These are phyloP conservation scores for Falco berigora DNA, from an alignment of 2,797 vertebrate species.

Conservation along the genomic window DNA sequence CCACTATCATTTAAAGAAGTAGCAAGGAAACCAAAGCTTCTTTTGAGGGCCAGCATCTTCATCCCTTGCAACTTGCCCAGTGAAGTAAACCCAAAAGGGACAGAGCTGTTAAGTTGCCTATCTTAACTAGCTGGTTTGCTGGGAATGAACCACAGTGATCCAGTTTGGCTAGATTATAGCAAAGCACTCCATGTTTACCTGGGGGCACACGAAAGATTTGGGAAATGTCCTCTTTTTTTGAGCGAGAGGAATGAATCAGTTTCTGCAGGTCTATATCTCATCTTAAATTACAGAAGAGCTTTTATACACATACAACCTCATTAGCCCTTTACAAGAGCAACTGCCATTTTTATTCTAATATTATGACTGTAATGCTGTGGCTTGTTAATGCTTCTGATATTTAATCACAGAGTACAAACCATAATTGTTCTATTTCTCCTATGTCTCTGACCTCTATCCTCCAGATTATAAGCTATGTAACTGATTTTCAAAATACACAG, in stretches of 20 bases:
- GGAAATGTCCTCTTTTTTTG: not conserved
- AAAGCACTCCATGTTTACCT: not conserved
- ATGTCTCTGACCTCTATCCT: not conserved
- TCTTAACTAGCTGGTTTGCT: not conserved
- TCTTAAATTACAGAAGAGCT: constrained; percentile 8
- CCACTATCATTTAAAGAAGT: not conserved
- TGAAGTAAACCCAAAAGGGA: not conserved
- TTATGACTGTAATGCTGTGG: constrained; percentile 11
- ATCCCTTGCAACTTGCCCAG: not conserved
- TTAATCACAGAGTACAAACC: constrained; percentile 47
- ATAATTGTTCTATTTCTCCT: constrained; percentile 15
- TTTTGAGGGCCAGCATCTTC: not conserved
- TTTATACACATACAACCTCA: constrained; percentile 4
- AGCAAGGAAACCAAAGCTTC: not conserved
- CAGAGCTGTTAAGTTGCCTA: not conserved
- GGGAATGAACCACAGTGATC: not conserved
- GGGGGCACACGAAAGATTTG: not conserved
- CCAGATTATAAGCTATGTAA: not conserved
- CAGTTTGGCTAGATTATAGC: not conserved
- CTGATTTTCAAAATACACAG: not conserved
- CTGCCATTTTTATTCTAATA: constrained; percentile 51
- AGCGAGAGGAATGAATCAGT: not conserved
- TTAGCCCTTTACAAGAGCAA: constrained; percentile 50
- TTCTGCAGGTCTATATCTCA: not conserved
- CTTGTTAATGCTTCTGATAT: constrained; percentile 33